Conservation (phyloP, 2,797 vertebrate genomes). For the Antrozous pallidus region DNA sequence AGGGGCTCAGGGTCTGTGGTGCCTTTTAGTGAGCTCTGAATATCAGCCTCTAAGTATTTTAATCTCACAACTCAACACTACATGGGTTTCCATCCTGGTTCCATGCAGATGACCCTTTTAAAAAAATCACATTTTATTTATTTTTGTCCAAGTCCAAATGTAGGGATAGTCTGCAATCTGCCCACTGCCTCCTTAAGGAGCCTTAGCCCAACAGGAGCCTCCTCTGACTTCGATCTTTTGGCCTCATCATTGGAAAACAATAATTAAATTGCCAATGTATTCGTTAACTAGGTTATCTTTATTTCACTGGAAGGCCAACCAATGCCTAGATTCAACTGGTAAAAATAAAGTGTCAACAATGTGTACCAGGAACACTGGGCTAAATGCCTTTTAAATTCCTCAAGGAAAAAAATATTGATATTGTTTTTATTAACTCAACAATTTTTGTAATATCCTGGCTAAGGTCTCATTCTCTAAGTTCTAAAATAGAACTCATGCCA, state of each 20-base stretch:
- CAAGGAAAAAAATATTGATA: neutral
- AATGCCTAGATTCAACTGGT: neutral
- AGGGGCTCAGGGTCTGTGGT: neutral
- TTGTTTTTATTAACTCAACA: neutral
- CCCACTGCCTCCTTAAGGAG: neutral
- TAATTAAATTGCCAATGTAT: neutral
- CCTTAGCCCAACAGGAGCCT: neutral
- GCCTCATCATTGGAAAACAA: neutral
- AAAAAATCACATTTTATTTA: neutral
- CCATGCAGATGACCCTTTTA: neutral
- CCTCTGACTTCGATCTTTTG: neutral
- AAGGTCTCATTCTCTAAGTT: neutral
- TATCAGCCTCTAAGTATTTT: neutral
- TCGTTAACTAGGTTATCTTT: neutral
- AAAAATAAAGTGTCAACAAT: neutral
- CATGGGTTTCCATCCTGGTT: neutral
- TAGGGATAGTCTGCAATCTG: neutral
- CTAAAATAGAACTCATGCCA: neutral
- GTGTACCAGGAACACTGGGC: neutral
- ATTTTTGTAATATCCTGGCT: neutral
- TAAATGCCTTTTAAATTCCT: neutral
- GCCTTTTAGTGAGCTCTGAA: neutral
- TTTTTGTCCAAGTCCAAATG: neutral
- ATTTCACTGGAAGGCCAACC: neutral
- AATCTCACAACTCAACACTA: neutral